Percentiles rank a stretch among this genome's conserved stretches.
phyloP scores from a whole-genome alignment of 2,888 invertebrate genomes.

The Glyphotaelius pellucidus region DNA sequence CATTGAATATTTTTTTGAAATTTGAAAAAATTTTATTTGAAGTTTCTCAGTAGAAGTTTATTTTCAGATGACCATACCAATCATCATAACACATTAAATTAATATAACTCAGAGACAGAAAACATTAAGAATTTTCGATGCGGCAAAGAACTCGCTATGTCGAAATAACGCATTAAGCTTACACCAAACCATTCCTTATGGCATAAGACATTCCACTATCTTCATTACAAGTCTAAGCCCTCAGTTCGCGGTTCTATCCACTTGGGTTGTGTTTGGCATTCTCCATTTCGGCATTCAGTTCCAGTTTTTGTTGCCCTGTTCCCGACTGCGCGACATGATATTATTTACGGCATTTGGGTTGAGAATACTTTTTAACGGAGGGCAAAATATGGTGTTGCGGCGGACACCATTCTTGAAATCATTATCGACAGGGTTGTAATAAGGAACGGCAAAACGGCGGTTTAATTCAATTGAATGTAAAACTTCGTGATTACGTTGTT shows the following conservation, averaged over 20 bases:
- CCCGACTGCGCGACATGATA: conserved; percentile 6
- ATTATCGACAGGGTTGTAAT: background rate
- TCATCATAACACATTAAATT: background rate
- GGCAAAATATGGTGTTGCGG: background rate
- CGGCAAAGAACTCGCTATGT: background rate
- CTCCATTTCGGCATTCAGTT: background rate
- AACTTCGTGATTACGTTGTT: too few species aligned
- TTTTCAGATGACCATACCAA: too few species aligned
- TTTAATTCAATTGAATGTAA: background rate
- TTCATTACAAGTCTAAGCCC: background rate
- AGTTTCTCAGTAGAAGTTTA: too few species aligned
- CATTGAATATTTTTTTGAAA: too few species aligned
- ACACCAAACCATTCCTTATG: background rate
- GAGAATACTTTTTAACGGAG: background rate
- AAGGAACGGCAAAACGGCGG: background rate
- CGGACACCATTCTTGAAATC: conserved; percentile 18
- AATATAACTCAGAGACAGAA: background rate
- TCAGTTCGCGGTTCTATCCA: background rate
- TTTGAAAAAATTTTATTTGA: too few species aligned
- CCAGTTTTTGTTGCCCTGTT: background rate
- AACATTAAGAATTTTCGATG: background rate
- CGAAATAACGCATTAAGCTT: background rate
- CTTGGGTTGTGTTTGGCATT: background rate
- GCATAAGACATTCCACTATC: background rate
- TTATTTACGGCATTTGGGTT: conserved; percentile 9